Percentiles rank a stretch among this genome's conserved stretches.
These are phyloP conservation scores for Leptoclinus maculatus DNA, from an alignment of 2,797 vertebrate genomes.

Conservation along the genomic window DNA sequence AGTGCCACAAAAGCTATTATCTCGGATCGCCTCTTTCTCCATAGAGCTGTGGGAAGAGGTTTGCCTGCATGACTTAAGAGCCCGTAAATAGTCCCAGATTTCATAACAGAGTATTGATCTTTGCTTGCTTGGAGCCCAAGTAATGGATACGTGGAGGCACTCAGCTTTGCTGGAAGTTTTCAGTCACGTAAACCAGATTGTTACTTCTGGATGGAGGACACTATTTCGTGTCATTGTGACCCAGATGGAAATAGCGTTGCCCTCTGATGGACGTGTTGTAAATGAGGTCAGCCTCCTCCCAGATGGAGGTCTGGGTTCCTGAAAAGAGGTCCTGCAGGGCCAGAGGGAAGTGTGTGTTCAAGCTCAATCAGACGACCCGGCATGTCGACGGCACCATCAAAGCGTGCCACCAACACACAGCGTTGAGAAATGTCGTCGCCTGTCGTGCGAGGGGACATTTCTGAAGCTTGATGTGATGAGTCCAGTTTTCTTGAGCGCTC, in stretches of 20 bases:
- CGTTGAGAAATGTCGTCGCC: neutral
- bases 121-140: neutral
- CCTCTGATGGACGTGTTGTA: slow-evolving; percentile 53
- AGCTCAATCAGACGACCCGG: neutral
- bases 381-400: neutral
- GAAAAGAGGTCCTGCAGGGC: slow-evolving; percentile 30
- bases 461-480: neutral
- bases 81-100: slow-evolving; percentile 34
- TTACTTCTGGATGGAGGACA: slow-evolving; percentile 51
- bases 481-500: neutral
- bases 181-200: slow-evolving; percentile 22
- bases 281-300: slow-evolving; percentile 49
- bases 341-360: slow-evolving; percentile 1
- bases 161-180: slow-evolving; percentile 12
- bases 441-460: neutral
- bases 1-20: slow-evolving; percentile 34
- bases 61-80: neutral
- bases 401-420: neutral
- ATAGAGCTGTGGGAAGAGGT: slow-evolving; percentile 1
- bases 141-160: slow-evolving; percentile 7
- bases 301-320: slow-evolving; percentile 42
- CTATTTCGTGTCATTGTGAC: slow-evolving; percentile 67
- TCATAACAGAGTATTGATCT: slow-evolving; percentile 22
- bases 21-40: neutral
- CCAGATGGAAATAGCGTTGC: slow-evolving; percentile 74